Conservation (phyloP, 2,888 invertebrate genomes). For the Disparrhopalites patrizii region DNA sequence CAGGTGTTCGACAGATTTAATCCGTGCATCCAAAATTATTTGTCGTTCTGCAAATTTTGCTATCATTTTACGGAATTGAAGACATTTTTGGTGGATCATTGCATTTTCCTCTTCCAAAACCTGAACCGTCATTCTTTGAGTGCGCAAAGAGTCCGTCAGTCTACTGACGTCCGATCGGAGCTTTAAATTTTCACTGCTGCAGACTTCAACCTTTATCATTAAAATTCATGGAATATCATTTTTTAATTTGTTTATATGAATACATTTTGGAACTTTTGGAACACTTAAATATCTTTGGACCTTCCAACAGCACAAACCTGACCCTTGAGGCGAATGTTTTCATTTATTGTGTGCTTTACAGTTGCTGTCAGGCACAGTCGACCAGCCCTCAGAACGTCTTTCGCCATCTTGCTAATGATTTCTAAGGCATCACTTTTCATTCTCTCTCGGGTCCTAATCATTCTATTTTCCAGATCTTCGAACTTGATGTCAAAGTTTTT, state of each 20-base stretch:
- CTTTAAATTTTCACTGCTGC: conserved; percentile 36
- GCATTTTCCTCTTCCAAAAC: conserved; percentile 42
- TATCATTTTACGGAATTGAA: conserved; percentile 37
- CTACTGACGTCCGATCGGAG: conserved; percentile 34
- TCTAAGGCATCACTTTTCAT: conserved; percentile 41
- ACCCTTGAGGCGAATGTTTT: conserved; percentile 40
- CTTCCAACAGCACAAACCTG: conserved; percentile 30
- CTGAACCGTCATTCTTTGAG: conserved; percentile 39
- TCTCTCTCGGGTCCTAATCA: conserved; percentile 42
- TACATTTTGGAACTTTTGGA: not conserved
- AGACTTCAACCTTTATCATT: conserved; percentile 35
- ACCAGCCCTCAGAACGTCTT: conserved; percentile 42
- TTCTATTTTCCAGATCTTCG: conserved; percentile 45
- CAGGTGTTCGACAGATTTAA: conserved; percentile 28
- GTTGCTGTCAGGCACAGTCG: conserved; percentile 42
- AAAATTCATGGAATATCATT: no score
- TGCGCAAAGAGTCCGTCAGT: conserved; percentile 25
- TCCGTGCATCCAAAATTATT: conserved; percentile 34
- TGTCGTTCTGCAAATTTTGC: conserved; percentile 35
- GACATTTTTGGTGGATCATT: conserved; percentile 36
- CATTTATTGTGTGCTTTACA: conserved; percentile 41
- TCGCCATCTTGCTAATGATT: conserved; percentile 40
- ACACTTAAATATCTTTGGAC: not conserved
- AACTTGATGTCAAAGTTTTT: conserved; percentile 35
- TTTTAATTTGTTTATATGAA: not conserved